These are phyloP conservation scores for Dryoscopus gambensis DNA, from an alignment of 2,113 vertebrate species.

Conservation along the genomic window DNA sequence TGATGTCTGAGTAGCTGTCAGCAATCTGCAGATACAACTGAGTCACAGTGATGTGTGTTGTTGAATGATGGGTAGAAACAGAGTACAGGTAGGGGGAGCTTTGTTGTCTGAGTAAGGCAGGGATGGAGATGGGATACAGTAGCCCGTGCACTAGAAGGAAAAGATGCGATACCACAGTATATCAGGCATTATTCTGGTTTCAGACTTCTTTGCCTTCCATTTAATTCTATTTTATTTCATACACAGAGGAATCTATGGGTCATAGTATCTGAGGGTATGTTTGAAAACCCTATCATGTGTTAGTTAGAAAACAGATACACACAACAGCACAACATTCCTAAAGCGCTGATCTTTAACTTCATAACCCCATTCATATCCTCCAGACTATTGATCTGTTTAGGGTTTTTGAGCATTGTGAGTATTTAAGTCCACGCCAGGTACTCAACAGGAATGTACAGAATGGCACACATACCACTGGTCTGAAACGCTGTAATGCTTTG, in stretches of 20 bases:
- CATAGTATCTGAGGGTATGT: background rate
- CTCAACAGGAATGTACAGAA: background rate
- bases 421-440: background rate
- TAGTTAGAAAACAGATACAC: background rate
- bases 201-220: background rate
- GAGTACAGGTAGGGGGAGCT: background rate
- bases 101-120: background rate
- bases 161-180: background rate
- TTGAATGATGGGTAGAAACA: background rate
- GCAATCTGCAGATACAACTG: background rate
- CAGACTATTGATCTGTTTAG: background rate
- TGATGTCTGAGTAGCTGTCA: background rate
- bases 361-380: background rate
- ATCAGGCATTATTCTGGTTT: background rate
- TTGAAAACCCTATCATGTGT: background rate
- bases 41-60: background rate
- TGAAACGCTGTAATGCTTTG: background rate
- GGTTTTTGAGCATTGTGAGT: background rate
- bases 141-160: background rate
- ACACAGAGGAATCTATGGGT: background rate
- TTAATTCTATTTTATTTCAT: background rate
- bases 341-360: background rate
- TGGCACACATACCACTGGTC: background rate
- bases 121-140: background rate
- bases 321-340: background rate